phyloP scores from a whole-genome alignment of 2,888 invertebrate species.

The Drosophila rubida region DNA sequence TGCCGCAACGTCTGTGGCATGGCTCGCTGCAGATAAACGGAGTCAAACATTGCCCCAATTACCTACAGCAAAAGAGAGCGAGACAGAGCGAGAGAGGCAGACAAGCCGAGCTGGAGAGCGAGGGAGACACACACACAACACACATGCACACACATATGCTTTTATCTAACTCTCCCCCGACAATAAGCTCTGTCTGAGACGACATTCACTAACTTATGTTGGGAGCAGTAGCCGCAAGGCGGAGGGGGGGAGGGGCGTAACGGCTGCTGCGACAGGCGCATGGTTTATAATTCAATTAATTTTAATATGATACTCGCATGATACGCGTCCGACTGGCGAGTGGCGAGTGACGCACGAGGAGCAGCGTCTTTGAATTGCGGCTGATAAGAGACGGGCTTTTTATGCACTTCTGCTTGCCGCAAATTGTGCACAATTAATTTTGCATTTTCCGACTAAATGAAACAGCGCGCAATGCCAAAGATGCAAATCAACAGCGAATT shows the following conservation, averaged over 20 bases:
- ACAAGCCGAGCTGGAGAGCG: too few relatives aligned
- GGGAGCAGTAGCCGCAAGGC: neutral
- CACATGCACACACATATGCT: conserved; percentile 12
- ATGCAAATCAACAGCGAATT: conserved; percentile 46
- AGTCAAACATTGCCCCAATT: conserved; percentile 71
- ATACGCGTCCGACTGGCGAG: conserved; percentile 32
- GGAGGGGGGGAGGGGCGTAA: neutral
- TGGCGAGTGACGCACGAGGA: neutral
- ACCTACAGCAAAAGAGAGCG: conserved; percentile 21
- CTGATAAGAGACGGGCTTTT: conserved; percentile 42
- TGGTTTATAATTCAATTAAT: conserved; percentile 72
- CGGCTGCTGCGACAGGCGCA: conserved; percentile 37
- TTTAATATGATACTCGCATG: conserved; percentile 63
- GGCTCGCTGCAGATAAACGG: conserved; percentile 43
- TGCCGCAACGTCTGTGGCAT: conserved; percentile 20
- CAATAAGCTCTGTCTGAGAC: conserved; percentile 1
- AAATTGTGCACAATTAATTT: conserved; percentile 60
- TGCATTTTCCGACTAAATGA: conserved; percentile 37
- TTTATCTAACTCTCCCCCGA: conserved; percentile 35
- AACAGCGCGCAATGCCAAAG: conserved; percentile 42
- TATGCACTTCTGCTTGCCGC: conserved; percentile 45
- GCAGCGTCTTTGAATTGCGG: neutral
- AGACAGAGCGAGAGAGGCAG: neutral
- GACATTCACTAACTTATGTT: conserved; percentile 36
- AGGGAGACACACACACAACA: neutral